Conservation (phyloP, 2,888 invertebrate species). For the Quadriops clusia region DNA sequence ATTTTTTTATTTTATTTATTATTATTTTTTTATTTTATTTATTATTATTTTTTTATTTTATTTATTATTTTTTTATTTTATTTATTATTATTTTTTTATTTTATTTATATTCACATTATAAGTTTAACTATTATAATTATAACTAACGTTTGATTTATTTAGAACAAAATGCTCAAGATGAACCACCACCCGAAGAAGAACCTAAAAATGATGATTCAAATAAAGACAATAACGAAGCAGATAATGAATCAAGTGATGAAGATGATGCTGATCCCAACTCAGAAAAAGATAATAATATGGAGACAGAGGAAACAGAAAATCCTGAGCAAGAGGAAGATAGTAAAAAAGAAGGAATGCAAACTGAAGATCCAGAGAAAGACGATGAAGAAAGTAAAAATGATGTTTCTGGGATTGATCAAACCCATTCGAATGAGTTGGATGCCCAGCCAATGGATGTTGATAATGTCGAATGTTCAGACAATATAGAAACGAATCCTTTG, state of each 20-base stretch:
- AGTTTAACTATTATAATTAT: constrained; percentile 1
- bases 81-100: background rate
- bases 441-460: constrained; percentile 36
- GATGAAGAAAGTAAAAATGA: constrained; percentile 22
- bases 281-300: constrained; percentile 31
- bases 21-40: background rate
- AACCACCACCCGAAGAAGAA: constrained; percentile 29
- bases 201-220: constrained; percentile 17
- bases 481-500: constrained; percentile 34
- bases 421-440: constrained; percentile 6
- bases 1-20: background rate
- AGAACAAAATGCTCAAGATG: constrained; percentile 23
- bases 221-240: constrained; percentile 24
- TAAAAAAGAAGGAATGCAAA: constrained; percentile 21
- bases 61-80: constrained; percentile 6
- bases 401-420: constrained; percentile 25
- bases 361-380: constrained; percentile 15
- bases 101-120: constrained; percentile 3
- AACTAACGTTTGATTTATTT: too few relatives aligned
- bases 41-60: constrained; percentile 6
- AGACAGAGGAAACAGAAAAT: constrained; percentile 24
- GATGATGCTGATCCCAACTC: constrained; percentile 30
- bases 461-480: constrained; percentile 32
- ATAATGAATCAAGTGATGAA: constrained; percentile 32
- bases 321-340: constrained; percentile 22